Evolutionary conservation across 2,113 vertebrate genomes (phyloP).

Genomic region (Semicossyphus pulcher): DNA sequence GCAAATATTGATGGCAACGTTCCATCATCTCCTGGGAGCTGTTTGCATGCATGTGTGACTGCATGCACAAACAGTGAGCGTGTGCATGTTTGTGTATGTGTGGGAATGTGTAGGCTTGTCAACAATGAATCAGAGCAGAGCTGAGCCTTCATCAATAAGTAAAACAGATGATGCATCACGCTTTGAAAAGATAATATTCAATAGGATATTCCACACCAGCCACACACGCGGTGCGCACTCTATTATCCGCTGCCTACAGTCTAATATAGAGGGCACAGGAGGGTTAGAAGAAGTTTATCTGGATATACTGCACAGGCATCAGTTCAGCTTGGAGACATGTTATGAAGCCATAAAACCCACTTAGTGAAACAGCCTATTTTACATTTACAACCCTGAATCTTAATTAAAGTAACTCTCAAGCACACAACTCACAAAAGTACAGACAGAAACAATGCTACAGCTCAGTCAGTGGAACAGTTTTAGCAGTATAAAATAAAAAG

Average conservation of each 20-base stretch:
- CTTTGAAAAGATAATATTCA: constrained; percentile 23
- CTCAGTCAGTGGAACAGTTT: not conserved
- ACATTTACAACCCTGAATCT: not conserved
- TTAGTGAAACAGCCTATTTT: constrained; percentile 25
- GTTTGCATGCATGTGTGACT: not conserved
- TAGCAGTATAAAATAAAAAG: too few relatives aligned
- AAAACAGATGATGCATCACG: constrained; percentile 38
- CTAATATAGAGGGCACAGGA: not conserved
- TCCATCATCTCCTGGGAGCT: not conserved
- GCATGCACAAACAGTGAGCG: not conserved
- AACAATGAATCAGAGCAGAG: not conserved
- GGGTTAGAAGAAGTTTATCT: constrained; percentile 31
- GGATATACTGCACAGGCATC: constrained; percentile 1
- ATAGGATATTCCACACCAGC: constrained; percentile 47
- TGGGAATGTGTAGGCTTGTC: not conserved
- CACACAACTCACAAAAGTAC: constrained; percentile 4
- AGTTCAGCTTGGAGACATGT: constrained; percentile 15
- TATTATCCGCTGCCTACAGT: constrained; percentile 17
- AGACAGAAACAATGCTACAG: not conserved
- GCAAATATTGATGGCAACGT: not conserved
- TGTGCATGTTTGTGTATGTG: not conserved
- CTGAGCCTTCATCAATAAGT: constrained; percentile 52
- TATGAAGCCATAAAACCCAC: constrained; percentile 24
- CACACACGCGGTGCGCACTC: not conserved
- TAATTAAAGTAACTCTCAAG: constrained; percentile 12